These are phyloP conservation scores for Oryzias melastigma DNA, from an alignment of 2,113 vertebrate species.

Conservation along the genomic window DNA sequence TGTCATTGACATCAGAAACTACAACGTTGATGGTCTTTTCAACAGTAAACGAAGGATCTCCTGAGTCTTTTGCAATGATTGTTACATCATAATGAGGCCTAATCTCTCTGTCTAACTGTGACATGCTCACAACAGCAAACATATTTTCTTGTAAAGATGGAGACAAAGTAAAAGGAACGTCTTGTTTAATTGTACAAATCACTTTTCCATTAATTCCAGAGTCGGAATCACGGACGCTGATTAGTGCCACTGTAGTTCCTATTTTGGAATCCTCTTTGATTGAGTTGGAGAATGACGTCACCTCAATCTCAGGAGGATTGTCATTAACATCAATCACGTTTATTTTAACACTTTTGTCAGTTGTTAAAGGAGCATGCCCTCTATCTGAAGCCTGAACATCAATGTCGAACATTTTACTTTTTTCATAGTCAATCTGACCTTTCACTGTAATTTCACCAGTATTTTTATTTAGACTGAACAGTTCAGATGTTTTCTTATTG, in stretches of 20 bases:
- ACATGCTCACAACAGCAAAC: conserved; percentile 52
- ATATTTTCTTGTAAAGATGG: conserved; percentile 58
- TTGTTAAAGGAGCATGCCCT: background rate
- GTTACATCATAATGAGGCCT: conserved; percentile 54
- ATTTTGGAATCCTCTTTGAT: conserved; percentile 59
- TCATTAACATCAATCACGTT: conserved; percentile 50
- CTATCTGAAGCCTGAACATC: conserved; percentile 60
- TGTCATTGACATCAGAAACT: conserved; percentile 66
- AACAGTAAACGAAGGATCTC: conserved; percentile 35
- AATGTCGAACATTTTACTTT: conserved; percentile 31
- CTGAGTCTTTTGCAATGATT: conserved; percentile 54
- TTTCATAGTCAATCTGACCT: conserved; percentile 54
- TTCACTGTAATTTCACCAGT: conserved; percentile 57
- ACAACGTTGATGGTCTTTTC: conserved; percentile 44
- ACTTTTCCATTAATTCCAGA: conserved; percentile 62
- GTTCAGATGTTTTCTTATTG: conserved; percentile 27
- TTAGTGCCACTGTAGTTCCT: conserved; percentile 54
- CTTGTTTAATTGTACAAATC: conserved; percentile 34
- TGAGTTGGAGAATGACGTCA: conserved; percentile 84
- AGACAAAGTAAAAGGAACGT: conserved; percentile 54
- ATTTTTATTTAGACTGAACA: conserved; percentile 48
- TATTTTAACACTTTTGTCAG: conserved; percentile 46
- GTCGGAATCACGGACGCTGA: conserved; percentile 56
- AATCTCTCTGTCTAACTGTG: conserved; percentile 48
- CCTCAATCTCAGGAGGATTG: conserved; percentile 83